Base-by-base conservation (phyloP, 2,797 vertebrate species). In the Rhabdomys pumilio region DNA sequence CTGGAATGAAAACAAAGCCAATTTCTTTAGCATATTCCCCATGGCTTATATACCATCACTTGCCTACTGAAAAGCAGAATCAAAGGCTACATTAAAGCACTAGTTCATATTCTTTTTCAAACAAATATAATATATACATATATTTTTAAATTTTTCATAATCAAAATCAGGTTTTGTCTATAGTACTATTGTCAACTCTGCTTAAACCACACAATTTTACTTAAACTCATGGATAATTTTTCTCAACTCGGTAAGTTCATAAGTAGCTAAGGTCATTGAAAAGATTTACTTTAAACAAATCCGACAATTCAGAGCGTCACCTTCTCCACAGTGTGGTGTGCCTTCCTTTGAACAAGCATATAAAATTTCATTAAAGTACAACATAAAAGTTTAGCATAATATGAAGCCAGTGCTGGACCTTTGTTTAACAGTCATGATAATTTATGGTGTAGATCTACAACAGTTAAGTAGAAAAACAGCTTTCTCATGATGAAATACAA, bases 301-400 rank as follows among this genome's bases (percentile, higher is more conserved):
- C 84, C 84, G 53, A 22, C 69, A 97, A 90, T 89, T 93, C 89
- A 90, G 81, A 93, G 53, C 69, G 93, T 93, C 81, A 65, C 87
- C 86, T 94, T 96, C 72, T 96, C 57, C 0, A 80, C 0, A 1
- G 76, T 79, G 38, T 92, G 94, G 72, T 81, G 76, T 90, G 38
- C 38, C 69, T 97, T 92, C 73, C 95, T 96, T 98, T 96, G 92
- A 98, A 98, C 90, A 96, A 80, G 94, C 97, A 97, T 79, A 98
- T 97, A 97, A 97, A 96, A 97, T n/a, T 38, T 94, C 96, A 98
- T 98, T 97, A 96, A 96, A 98, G 94, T 0, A 14, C 90, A 91
- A 97, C 96, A 98, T 79, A 96, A 97, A 98, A 98, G 89, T 98
- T 98, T 98, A 97, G 97, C 93, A 97, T 96, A 97, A 95, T 94